A percentile compares a stretch with the other conserved stretches of the same genome.
Conservation (phyloP, 1,140 invertebrate genomes). For the Solenopsis invicta region DNA sequence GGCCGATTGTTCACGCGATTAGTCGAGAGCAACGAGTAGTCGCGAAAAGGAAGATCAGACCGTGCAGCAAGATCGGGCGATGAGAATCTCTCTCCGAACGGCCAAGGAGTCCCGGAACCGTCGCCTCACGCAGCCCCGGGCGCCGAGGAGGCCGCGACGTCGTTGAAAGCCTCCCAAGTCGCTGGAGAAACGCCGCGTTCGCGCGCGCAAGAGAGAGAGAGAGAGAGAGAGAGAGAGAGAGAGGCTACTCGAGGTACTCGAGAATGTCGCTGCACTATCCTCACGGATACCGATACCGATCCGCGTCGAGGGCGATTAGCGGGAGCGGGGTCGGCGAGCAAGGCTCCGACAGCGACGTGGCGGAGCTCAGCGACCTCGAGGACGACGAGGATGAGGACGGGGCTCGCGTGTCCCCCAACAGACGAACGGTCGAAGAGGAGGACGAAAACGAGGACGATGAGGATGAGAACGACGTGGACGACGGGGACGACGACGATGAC, state of each 20-base stretch:
- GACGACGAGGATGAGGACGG: constrained; percentile 89
- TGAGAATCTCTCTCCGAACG: constrained; percentile 38
- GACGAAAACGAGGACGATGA: constrained; percentile 88
- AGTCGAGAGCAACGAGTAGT: no score
- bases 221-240: no score
- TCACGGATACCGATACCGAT: constrained; percentile 84
- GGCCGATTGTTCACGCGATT: not conserved
- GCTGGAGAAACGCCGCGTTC: constrained; percentile 17
- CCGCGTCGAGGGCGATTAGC: constrained; percentile 79
- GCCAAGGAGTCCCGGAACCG: constrained; percentile 22
- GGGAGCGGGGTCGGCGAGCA: constrained; percentile 71
- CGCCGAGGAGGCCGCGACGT: constrained; percentile 17
- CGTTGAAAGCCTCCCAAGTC: constrained; percentile 5
- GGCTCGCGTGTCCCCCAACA: constrained; percentile 68
- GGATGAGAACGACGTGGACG: constrained; percentile 79
- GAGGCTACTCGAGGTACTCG: constrained; percentile 25
- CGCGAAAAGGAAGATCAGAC: not conserved
- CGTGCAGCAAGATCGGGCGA: constrained; percentile 14
- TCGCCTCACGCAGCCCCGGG: constrained; percentile 21
- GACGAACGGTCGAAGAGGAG: constrained; percentile 71
- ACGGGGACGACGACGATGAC: constrained; percentile 87
- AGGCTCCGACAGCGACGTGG: constrained; percentile 85
- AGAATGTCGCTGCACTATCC: constrained; percentile 85
- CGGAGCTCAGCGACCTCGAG: constrained; percentile 85
- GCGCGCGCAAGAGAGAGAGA: no score